Evolutionary conservation across 2,113 vertebrate species (phyloP).

Genomic region (Indicator maculatus): DNA sequence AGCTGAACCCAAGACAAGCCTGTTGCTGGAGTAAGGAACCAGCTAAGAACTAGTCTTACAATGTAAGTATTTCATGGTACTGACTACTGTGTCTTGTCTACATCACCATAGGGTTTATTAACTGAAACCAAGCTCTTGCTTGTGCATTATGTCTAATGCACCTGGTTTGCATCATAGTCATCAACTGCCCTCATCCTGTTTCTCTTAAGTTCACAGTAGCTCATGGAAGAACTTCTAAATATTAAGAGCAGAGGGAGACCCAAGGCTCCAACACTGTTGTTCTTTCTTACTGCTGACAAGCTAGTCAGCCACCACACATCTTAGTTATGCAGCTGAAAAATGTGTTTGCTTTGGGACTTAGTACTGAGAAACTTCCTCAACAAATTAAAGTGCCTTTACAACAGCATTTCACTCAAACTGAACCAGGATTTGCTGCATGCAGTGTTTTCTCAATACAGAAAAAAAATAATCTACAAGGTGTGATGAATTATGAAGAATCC

Average conservation of each 20-base stretch:
- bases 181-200: neutral
- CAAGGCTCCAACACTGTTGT: neutral
- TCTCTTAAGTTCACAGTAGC: neutral
- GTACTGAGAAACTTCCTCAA: neutral
- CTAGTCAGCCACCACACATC: neutral
- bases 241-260: neutral
- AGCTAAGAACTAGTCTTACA: neutral
- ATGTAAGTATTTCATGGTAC: neutral
- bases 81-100: neutral
- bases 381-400: neutral
- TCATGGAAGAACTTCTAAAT: neutral
- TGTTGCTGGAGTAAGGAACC: neutral
- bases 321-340: neutral
- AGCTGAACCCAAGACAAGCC: too few relatives aligned
- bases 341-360: neutral
- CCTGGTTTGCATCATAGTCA: neutral
- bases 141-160: neutral
- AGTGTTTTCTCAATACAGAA: neutral
- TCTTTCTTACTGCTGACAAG: neutral
- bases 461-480: neutral
- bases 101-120: neutral
- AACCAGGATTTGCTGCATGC: neutral
- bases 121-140: neutral
- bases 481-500: neutral
- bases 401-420: neutral